Conservation (phyloP, 2,113 vertebrate species). For the Micronycteris hirsuta region DNA sequence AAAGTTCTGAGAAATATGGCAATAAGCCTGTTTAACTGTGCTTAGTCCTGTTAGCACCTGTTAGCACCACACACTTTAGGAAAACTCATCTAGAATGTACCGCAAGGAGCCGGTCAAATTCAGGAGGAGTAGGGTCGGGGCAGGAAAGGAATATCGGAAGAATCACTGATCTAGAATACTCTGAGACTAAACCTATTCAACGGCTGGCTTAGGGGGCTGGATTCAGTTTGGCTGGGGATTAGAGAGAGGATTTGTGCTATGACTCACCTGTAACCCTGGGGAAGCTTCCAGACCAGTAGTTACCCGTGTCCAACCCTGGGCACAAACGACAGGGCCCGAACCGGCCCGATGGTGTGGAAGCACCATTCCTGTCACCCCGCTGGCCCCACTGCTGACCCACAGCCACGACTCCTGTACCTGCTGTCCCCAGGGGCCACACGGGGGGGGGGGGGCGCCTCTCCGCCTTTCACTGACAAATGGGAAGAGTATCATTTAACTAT, state of each 20-base stretch:
- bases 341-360: background rate
- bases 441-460: background rate
- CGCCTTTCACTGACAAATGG: background rate
- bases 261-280: background rate
- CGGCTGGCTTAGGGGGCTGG: background rate
- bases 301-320: background rate
- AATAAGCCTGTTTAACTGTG: background rate
- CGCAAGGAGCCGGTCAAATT: background rate
- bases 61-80: background rate
- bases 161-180: background rate
- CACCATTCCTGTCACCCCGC: background rate
- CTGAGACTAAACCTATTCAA: background rate
- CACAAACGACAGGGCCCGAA: background rate
- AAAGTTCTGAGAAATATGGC: background rate
- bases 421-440: no score
- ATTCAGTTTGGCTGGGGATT: background rate
- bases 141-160: background rate
- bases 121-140: background rate
- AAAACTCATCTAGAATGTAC: background rate
- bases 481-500: background rate
- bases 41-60: background rate
- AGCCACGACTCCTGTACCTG: fast-evolving
- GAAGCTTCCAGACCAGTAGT: background rate
- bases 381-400: background rate
- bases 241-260: background rate